Evolutionary conservation across 1,140 invertebrate species (phyloP).

Genomic region (Macrobrachium nipponense): DNA sequence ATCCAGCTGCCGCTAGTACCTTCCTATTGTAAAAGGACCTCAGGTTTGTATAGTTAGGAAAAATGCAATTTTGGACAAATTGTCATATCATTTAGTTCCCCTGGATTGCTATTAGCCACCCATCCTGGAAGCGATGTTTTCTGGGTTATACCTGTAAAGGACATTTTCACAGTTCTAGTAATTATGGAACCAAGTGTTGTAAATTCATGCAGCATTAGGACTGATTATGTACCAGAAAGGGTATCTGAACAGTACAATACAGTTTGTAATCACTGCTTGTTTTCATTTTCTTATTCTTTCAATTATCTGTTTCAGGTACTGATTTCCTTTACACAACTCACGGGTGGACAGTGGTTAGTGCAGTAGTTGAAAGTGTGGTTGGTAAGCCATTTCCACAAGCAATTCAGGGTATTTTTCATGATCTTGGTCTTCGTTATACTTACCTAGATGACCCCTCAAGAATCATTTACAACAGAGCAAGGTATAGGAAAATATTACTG

Average conservation of each 20-base stretch:
- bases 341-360: slow-evolving; percentile 75
- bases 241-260: background rate
- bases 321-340: slow-evolving; percentile 75
- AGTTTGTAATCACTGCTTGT: slow-evolving; percentile 2
- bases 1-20: no score
- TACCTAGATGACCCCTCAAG: slow-evolving; percentile 73
- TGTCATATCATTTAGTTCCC: no score
- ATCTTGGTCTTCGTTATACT: slow-evolving; percentile 73
- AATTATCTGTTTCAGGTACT: slow-evolving; percentile 67
- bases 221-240: no score
- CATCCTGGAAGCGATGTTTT: no score
- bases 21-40: no score
- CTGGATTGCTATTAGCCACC: no score
- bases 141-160: no score
- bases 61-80: no score
- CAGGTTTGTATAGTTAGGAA: no score
- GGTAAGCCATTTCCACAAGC: slow-evolving; percentile 70
- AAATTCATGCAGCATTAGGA: no score
- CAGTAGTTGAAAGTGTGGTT: slow-evolving; percentile 73
- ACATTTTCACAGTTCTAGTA: no score
- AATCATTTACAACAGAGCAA: slow-evolving; percentile 73
- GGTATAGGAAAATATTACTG: slow-evolving; percentile 66
- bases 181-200: no score
- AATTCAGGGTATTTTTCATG: slow-evolving; percentile 69
- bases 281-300: slow-evolving; percentile 14